Evolutionary conservation across 2,113 vertebrate species (phyloP).

Genomic region (Nesospiza acunhae): DNA sequence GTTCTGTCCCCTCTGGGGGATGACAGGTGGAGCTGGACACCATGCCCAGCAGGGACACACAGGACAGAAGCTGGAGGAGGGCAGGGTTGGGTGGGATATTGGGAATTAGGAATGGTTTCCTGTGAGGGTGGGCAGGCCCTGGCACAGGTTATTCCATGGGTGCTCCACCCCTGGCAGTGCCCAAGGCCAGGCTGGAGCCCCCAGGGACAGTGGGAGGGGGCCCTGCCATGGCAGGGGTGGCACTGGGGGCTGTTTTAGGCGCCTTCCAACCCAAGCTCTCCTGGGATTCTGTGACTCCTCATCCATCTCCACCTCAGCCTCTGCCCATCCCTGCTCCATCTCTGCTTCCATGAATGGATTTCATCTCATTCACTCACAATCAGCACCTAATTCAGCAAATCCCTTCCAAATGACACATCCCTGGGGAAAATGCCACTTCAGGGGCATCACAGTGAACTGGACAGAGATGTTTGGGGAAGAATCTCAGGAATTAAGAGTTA

Average conservation of each 20-base stretch:
- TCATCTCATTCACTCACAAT: background rate
- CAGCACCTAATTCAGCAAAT: background rate
- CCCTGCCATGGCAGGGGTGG: background rate
- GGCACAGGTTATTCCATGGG: background rate
- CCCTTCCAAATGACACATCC: background rate
- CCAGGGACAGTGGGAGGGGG: background rate
- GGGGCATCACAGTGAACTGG: background rate
- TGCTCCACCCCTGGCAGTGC: background rate
- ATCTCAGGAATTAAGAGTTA: fast-evolving
- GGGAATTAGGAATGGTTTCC: fast-evolving
- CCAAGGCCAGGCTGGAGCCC: background rate
- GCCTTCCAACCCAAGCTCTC: background rate
- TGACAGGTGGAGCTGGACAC: fast-evolving
- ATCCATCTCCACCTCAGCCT: too few species aligned
- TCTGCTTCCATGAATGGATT: fast-evolving
- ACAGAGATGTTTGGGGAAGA: background rate
- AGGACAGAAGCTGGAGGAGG: background rate
- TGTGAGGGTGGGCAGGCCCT: background rate
- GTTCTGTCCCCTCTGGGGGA: background rate
- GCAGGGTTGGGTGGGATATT: fast-evolving
- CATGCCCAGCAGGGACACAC: fast-evolving
- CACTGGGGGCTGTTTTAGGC: fast-evolving
- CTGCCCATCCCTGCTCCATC: fast-evolving
- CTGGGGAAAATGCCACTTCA: fast-evolving
- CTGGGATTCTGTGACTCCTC: fast-evolving